Evolutionary conservation across 2,888 invertebrate species (phyloP), one percentile per base, ranked within the genome.

Genomic region (Temnothorax ravouxi): DNA sequence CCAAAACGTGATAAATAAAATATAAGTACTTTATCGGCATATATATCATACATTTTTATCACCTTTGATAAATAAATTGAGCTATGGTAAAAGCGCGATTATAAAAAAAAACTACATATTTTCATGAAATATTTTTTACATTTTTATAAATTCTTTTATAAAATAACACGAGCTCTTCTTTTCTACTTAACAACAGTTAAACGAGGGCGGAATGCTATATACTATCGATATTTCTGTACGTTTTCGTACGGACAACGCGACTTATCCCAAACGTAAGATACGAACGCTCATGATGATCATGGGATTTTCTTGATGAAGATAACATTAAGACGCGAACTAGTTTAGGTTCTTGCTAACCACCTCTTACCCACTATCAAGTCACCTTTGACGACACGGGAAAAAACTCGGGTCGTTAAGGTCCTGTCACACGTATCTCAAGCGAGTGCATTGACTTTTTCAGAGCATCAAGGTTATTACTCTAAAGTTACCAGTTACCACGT

Each of bases 331-430:
- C 21, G 76, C 74, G 38, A 86, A 67, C 74, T 54, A 76, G 38
- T 81, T 62, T 44, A 44, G 62, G 56, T 83, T 84, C 83, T 76
- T 83, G 62, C 81, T 25, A 66, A 18, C 76, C 67, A 50, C 38
- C 59, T 76, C 67, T 74, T 84, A 86, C 74, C 83, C 64, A 77
- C 77, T 67, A 84, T 82, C 84, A 85, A 88, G 77, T 87, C 88
- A 75, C 71, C 34, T 79, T 56, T 72, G 44, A 64, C 13, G 74
- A 77, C 86, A 64, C 84, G 72, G 81, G 86, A 77, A 90, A 85
- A 87, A 89, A 90, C 84, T 84, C 67, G 47, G 18, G 71, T 87
- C 86, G 56, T 85, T 87, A 86, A 86, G 84, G 54, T 83, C 59
- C 83, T 61, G 79, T 75, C 56, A 71, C 82, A 72, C 77, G 81